Evolutionary conservation across 2,113 vertebrate genomes (phyloP), one percentile per base, ranked within the genome.

Genomic region (Xiphophorus couchianus): DNA sequence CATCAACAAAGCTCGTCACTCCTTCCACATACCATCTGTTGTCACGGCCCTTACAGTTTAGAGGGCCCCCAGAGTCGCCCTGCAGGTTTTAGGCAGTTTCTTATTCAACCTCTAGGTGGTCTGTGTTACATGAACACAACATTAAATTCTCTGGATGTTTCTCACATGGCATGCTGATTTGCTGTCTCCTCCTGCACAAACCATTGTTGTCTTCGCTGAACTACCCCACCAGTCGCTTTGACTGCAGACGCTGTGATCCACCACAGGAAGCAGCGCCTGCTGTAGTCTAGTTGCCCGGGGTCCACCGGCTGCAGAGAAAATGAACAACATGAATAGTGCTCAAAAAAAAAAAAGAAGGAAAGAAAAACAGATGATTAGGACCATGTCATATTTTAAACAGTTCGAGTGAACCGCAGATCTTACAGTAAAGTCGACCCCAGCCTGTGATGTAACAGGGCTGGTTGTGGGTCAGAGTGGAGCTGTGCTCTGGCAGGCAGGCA

Each of bases 141-240:
- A 35, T 2, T 13, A 13, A 35, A 33, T 15, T 71, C 8, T 1
- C 1, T 29, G 11, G 3, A 28, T 58, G 63, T 71, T 79, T 81
- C 96, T 95, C 87, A 97, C 96, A 0, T 94, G 96, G 88, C 95
- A 97, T 0, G 95, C 92, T 0, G 96, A 93, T 27, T 95, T 35
- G 0, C 94, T 95, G 0, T 95, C 95, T 0, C 96, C 96, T 0
- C 96, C 96, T 0, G 95, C 96, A 0, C 96, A 96, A 68, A 97
- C 82, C 95, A 96, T 96, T 0, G 81, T 93, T 0, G 78, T 0
- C 19, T 3, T 89, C 17, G 94, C 96, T 0, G 5, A 72, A 86
- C 5, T 29, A 3, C 95, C 91, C 96, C 96, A 97, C 95, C 95
- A 97, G 84, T 93, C 80, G 0, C 1, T 5, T 68, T 67, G 19